These are phyloP conservation scores for Apotomis turbidana DNA, from an alignment of 2,888 invertebrate species.

Conservation along the genomic window DNA sequence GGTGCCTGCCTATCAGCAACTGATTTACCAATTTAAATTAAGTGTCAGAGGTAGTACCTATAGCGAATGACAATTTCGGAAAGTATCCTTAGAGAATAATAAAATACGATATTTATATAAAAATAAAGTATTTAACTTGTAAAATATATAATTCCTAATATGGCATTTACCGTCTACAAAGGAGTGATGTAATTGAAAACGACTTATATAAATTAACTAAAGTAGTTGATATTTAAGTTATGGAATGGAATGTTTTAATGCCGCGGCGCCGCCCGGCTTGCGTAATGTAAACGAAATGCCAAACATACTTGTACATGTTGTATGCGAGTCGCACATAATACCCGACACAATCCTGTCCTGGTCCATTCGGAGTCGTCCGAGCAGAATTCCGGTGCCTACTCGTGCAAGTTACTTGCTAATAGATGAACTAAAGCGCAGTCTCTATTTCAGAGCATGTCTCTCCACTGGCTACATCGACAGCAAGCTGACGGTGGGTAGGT, in stretches of 20 bases:
- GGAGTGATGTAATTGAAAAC: conserved; percentile 77
- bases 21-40: conserved; percentile 66
- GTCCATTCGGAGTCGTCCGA: conserved; percentile 54
- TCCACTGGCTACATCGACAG: no score
- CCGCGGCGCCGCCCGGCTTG: conserved; percentile 52
- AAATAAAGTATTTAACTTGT: conserved; percentile 63
- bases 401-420: neutral
- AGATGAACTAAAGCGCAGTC: neutral
- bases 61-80: conserved; percentile 54
- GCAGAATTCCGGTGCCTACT: neutral
- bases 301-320: conserved; percentile 65
- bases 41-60: conserved; percentile 55
- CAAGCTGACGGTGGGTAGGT: no score
- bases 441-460: no score
- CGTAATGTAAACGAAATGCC: conserved; percentile 65
- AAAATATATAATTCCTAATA: conserved; percentile 80
- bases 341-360: conserved; percentile 58
- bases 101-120: conserved; percentile 51
- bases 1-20: conserved; percentile 69
- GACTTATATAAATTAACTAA: conserved; percentile 73
- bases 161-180: conserved; percentile 82
- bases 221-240: conserved; percentile 71
- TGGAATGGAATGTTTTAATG: conserved; percentile 58
- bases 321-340: conserved; percentile 58
- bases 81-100: conserved; percentile 56